These are phyloP conservation scores for Capitulum mitella DNA, from an alignment of 2,888 invertebrate species.

Conservation along the genomic window DNA sequence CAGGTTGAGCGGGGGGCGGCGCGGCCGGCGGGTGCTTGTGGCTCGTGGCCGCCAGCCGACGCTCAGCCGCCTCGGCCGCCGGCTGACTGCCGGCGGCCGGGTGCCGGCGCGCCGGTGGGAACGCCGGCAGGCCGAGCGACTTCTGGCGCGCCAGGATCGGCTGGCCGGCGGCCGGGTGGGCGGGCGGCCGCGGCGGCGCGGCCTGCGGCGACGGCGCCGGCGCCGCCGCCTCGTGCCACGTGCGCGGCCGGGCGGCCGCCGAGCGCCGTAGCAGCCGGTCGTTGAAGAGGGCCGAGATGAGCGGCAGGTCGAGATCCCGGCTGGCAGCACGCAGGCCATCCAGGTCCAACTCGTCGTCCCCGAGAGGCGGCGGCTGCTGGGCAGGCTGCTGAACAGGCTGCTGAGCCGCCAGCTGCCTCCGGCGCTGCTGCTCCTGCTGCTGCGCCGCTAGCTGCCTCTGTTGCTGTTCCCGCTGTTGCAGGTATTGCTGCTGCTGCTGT, in stretches of 20 bases:
- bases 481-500: background rate
- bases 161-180: background rate
- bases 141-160: background rate
- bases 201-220: background rate
- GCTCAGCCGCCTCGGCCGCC: background rate
- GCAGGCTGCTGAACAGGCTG: constrained; percentile 31
- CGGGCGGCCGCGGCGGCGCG: background rate
- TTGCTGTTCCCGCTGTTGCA: background rate
- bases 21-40: background rate
- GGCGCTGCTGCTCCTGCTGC: background rate
- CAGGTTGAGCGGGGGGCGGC: background rate
- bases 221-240: background rate
- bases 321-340: constrained; percentile 67
- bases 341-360: constrained; percentile 35
- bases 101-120: background rate
- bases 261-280: constrained; percentile 62
- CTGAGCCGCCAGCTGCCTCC: background rate
- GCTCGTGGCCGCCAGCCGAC: background rate
- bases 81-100: no score
- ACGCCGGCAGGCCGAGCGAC: background rate
- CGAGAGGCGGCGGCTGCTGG: constrained; percentile 36
- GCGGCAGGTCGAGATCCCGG: constrained; percentile 78
- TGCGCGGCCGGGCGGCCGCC: background rate
- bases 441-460: constrained; percentile 16
- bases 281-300: constrained; percentile 88